These are phyloP conservation scores for Pangasius larnaudii DNA, from an alignment of 2,797 vertebrate species.

Conservation along the genomic window DNA sequence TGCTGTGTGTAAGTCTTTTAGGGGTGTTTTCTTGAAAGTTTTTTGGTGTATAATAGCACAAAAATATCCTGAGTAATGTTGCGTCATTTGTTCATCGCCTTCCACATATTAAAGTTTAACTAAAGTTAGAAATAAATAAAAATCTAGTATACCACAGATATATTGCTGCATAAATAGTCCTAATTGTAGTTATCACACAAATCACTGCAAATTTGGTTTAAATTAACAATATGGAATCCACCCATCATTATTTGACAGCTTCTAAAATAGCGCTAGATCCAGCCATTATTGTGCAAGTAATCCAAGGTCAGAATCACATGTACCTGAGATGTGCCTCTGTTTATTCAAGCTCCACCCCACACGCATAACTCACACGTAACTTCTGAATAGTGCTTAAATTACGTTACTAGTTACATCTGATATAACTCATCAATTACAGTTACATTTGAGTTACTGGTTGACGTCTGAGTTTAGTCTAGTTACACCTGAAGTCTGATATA, in stretches of 20 bases:
- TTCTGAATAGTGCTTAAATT: background rate
- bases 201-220: background rate
- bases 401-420: background rate
- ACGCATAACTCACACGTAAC: background rate
- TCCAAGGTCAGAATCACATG: background rate
- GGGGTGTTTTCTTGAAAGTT: conserved; percentile 18
- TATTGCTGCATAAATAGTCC: background rate
- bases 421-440: background rate
- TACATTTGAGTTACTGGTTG: background rate
- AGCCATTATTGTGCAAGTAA: background rate
- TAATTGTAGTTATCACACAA: background rate
- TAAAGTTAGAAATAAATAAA: background rate
- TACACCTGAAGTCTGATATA: background rate
- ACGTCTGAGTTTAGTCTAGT: background rate
- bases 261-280: background rate
- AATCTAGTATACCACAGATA: background rate
- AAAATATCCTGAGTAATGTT: conserved; percentile 6
- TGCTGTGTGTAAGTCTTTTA: background rate
- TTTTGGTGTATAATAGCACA: conserved; percentile 15
- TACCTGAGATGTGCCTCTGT: background rate
- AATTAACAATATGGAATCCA: background rate
- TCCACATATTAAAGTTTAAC: background rate
- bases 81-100: conserved; percentile 9
- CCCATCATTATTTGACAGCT: background rate
- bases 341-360: background rate